Conservation (phyloP, 2,888 invertebrate species). For the Pristionchus entomophagus region DNA sequence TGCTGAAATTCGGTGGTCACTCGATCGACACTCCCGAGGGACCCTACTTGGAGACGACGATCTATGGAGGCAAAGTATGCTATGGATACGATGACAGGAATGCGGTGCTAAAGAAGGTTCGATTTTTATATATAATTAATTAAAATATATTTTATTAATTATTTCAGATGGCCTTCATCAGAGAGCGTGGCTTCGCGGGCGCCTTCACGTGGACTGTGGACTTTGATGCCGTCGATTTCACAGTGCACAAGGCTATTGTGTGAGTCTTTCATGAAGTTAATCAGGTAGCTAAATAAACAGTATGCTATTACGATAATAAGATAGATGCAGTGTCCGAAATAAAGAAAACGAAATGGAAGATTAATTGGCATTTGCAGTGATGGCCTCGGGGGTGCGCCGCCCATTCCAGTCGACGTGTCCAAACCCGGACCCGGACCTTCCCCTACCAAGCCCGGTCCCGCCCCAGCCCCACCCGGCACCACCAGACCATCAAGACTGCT, state of each 20-base stretch:
- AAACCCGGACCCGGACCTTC: not conserved
- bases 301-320: too few species aligned
- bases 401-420: not conserved
- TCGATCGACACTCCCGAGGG: constrained; percentile 12
- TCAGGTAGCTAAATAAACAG: too few species aligned
- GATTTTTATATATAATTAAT: too few species aligned
- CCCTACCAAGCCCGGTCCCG: not conserved
- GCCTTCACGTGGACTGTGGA: constrained; percentile 53
- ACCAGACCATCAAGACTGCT: not conserved
- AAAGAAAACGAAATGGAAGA: too few species aligned
- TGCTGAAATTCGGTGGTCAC: not conserved
- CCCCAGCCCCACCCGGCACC: too few species aligned
- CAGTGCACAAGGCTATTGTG: constrained; percentile 27
- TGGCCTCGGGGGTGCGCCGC: too few species aligned
- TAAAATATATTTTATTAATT: not conserved
- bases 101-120: constrained; percentile 28
- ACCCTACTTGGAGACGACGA: not conserved
- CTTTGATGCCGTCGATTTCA: constrained; percentile 48
- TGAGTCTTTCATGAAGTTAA: not conserved
- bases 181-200: constrained; percentile 44
- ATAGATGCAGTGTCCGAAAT: too few species aligned
- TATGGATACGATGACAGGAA: constrained; percentile 39
- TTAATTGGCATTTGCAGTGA: not conserved
- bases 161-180: constrained; percentile 50
- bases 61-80: constrained; percentile 26